These are phyloP conservation scores for Pangasianodon hypophthalmus DNA, from an alignment of 2,113 vertebrate species.

Conservation along the genomic window DNA sequence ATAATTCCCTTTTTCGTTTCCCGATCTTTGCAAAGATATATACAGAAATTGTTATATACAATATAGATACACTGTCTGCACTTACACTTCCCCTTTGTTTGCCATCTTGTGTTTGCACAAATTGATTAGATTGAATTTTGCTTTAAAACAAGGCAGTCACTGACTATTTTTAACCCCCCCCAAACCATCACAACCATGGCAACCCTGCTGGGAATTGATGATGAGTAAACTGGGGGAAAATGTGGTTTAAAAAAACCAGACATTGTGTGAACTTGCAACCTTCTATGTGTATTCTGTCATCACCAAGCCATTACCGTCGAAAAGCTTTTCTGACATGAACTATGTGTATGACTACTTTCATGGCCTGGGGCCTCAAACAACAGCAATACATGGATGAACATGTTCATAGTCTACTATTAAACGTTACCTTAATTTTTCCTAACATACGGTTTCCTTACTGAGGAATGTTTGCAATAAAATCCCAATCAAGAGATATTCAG, in stretches of 20 bases:
- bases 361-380: not conserved
- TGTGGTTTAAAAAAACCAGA: not conserved
- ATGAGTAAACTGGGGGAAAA: not conserved
- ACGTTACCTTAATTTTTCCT: not conserved
- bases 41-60: not conserved
- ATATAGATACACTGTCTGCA: not conserved
- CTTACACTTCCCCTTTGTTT: not conserved
- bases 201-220: not conserved
- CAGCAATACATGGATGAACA: not conserved
- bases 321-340: slow-evolving; percentile 25
- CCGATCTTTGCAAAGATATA: not conserved
- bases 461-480: not conserved
- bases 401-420: not conserved
- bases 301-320: slow-evolving; percentile 33
- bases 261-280: not conserved
- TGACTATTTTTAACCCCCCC: not conserved
- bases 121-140: not conserved
- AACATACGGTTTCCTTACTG: not conserved
- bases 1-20: not conserved
- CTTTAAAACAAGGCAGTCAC: not conserved
- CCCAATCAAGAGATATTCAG: not conserved
- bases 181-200: not conserved
- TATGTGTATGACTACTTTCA: slow-evolving; percentile 7
- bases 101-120: not conserved
- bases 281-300: slow-evolving; percentile 36